Percentiles rank a stretch among this genome's conserved stretches.
These are phyloP conservation scores for Lasioglossum zephyrum DNA, from an alignment of 2,888 invertebrate genomes.

Conservation along the genomic window DNA sequence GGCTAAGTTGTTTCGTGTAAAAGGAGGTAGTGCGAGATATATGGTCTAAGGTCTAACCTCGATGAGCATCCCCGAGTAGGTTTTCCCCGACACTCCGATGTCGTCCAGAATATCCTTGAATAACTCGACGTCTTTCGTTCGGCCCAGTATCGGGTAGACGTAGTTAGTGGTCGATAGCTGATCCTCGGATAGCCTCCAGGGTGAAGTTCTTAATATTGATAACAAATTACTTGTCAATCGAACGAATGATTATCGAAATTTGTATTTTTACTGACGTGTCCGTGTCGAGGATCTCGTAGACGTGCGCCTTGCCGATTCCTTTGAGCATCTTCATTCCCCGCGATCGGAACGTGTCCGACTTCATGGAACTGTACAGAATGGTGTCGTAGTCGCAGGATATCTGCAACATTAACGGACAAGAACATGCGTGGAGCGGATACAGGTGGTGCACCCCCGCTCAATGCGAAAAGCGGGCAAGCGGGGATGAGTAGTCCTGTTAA, in stretches of 20 bases:
- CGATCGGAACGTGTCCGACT: slow-evolving; percentile 85
- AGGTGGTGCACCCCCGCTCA: too few relatives aligned
- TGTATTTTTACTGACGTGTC: slow-evolving; percentile 60
- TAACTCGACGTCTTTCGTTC: slow-evolving; percentile 85
- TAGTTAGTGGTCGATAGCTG: slow-evolving; percentile 13
- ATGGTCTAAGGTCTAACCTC: slow-evolving; percentile 74
- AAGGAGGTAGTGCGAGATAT: too few relatives aligned
- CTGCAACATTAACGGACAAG: slow-evolving; percentile 36
- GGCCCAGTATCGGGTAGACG: slow-evolving; percentile 84
- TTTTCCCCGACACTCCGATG: slow-evolving; percentile 76
- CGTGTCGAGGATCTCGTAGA: slow-evolving; percentile 87
- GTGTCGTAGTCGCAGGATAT: slow-evolving; percentile 87
- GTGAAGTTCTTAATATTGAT: neutral
- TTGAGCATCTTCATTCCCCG: slow-evolving; percentile 85
- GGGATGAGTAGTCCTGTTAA: too few relatives aligned
- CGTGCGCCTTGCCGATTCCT: slow-evolving; percentile 86
- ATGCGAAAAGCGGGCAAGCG: too few relatives aligned
- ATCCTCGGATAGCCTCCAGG: slow-evolving; percentile 32
- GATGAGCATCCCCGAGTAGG: slow-evolving; percentile 86
- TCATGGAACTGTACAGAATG: slow-evolving; percentile 86
- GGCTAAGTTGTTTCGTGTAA: too few relatives aligned
- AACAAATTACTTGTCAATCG: neutral
- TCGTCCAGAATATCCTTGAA: slow-evolving; percentile 78
- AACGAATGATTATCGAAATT: neutral
- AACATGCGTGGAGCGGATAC: too few relatives aligned